Evolutionary conservation across 2,113 vertebrate species (phyloP), one percentile per base, ranked within the genome.

Genomic region (Apteryx mantelli): DNA sequence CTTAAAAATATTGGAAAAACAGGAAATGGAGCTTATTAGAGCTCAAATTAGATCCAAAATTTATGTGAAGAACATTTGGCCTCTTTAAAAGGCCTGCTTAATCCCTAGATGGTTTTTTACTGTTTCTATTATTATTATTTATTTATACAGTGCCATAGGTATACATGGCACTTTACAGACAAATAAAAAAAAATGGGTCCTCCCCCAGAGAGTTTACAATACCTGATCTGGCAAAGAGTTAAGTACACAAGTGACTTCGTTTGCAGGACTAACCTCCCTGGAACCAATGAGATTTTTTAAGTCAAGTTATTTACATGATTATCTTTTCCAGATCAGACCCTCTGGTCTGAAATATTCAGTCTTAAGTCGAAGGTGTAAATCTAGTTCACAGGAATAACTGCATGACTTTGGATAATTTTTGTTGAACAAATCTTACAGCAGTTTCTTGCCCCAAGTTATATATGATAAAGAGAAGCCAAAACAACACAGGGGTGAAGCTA

Each of bases 21-120:
- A 95, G 96, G 97, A 97, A 97, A 97, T 88, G 94, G 91, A 97
- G 89, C 93, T 96, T 97, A 96, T 97, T 97, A 97, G 94, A 95
- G 96, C 78, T 97, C 97, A 97, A 96, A 95, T 97, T 95, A 97
- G 94, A 96, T 94, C 93, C 73, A 40, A 94, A 94, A 96, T 97
- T 97, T 97, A 97, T 95, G 85, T 97, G 93, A 95, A 94, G 93
- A 96, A 95, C 86, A 91, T 79, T 97, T 96, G 94, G 93, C 76
- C 88, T 96, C 60, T 96, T 97, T 96, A 97, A 97, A 91, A 95
- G 93, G 76, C 22, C 73, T 95, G 73, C 89, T 93, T 97, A 97
- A 95, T 96, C 94, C 93, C 94, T 95, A 96, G 87, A 96, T 94
- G 75, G 76, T 84, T 97, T 97, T 97, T 96, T 96, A 97, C 83